Evolutionary conservation across 35 echinoderm and acorn worm species (phyloP).

Genomic region (Amphiura filiformis): DNA sequence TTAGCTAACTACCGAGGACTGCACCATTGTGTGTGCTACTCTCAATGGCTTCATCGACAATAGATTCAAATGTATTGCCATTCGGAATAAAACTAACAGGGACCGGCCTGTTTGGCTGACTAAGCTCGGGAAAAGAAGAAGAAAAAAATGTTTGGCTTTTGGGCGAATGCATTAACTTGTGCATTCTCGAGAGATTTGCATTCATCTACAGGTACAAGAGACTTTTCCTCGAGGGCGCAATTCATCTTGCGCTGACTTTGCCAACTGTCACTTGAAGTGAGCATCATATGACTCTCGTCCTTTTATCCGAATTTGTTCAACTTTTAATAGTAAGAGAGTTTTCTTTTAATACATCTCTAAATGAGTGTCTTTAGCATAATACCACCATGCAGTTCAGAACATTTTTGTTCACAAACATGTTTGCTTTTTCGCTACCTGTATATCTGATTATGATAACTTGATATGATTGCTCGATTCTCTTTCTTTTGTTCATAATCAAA

Average conservation of each 20-base stretch:
- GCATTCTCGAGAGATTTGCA: not conserved
- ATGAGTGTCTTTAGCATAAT: no score
- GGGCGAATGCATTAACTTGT: not conserved
- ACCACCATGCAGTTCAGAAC: no score
- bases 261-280: not conserved
- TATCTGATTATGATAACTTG: no score
- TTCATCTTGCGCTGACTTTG: not conserved
- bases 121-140: not conserved
- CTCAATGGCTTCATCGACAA: not conserved
- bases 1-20: not conserved
- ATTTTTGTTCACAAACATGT: no score
- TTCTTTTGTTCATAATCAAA: no score
- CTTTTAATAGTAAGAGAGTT: no score
- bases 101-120: not conserved
- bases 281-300: not conserved
- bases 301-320: not conserved
- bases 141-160: not conserved
- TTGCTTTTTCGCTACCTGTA: no score
- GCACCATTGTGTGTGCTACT: not conserved
- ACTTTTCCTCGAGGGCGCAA: not conserved
- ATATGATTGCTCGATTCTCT: no score
- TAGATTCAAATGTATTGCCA: not conserved
- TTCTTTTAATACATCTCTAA: no score
- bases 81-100: not conserved
- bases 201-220: not conserved